phyloP scores from a whole-genome alignment of 2,888 invertebrate species.

The Poecilobothrus nobilitatus region DNA sequence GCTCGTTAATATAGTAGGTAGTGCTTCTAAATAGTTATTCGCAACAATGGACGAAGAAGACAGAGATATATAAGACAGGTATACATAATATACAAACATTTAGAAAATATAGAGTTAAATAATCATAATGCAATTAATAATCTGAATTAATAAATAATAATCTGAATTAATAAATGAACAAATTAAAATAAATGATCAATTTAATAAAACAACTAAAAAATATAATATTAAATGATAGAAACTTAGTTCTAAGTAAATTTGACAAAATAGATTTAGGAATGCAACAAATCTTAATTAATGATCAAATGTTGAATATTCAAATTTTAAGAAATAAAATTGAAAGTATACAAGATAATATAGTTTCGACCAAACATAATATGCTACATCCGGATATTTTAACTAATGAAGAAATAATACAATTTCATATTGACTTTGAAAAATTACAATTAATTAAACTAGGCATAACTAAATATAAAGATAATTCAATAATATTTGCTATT shows the following conservation, averaged over 20 bases:
- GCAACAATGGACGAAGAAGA: constrained; percentile 13
- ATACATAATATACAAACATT: too few species aligned
- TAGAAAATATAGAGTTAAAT: background rate
- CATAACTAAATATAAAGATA: background rate
- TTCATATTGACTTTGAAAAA: background rate
- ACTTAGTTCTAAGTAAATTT: background rate
- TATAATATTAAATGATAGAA: constrained; percentile 5
- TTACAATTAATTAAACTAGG: background rate
- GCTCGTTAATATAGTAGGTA: constrained; percentile 10
- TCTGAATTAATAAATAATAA: too few species aligned
- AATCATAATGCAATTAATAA: constrained; percentile 12
- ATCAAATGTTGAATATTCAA: constrained; percentile 13
- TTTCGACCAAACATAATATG: constrained; percentile 13
- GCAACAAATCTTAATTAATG: constrained; percentile 2
- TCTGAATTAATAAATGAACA: constrained; percentile 9
- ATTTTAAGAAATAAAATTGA: constrained; percentile 12
- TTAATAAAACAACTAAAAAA: constrained; percentile 7
- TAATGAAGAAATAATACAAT: constrained; percentile 8
- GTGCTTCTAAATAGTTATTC: constrained; percentile 11
- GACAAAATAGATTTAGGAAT: background rate
- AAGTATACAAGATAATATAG: constrained; percentile 14
- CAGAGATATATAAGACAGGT: too few species aligned
- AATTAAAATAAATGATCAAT: constrained; percentile 12
- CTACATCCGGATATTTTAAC: constrained; percentile 10
- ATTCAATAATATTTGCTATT: background rate